Evolutionary conservation across 2,888 invertebrate genomes (phyloP).

Genomic region (Idaea dimidiata): DNA sequence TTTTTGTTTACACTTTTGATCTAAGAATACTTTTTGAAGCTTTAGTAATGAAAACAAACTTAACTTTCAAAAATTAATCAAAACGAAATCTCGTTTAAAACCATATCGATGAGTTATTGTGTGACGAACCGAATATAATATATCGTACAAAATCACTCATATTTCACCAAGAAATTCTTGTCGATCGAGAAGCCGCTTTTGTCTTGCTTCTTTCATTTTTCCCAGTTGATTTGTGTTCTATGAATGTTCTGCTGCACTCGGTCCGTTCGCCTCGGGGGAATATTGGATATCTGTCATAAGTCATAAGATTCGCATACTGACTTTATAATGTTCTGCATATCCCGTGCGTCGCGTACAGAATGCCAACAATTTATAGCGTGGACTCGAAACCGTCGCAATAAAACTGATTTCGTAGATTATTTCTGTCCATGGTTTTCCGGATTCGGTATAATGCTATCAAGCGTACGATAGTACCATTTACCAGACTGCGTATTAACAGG

Average conservation of each 20-base stretch:
- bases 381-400: conserved; percentile 23
- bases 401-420: conserved; percentile 30
- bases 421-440: conserved; percentile 15
- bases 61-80: too few species aligned
- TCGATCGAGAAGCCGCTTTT: conserved; percentile 65
- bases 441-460: too few species aligned
- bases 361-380: conserved; percentile 37
- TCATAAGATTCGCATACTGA: conserved; percentile 61
- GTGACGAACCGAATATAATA: conserved; percentile 58
- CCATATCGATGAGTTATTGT: conserved; percentile 48
- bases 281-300: conserved; percentile 73
- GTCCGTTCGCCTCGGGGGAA: conserved; percentile 48
- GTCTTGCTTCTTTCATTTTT: conserved; percentile 62
- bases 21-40: too few species aligned
- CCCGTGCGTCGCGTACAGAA: conserved; percentile 38
- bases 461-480: too few species aligned
- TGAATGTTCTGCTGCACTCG: conserved; percentile 62
- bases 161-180: conserved; percentile 68
- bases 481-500: too few species aligned
- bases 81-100: conserved; percentile 31
- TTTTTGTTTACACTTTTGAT: too few species aligned
- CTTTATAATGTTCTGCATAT: conserved; percentile 56
- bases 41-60: too few species aligned
- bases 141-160: conserved; percentile 67
- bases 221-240: conserved; percentile 67